Conservation (phyloP, 2,888 invertebrate genomes). For the Bedellia somnulentella region DNA sequence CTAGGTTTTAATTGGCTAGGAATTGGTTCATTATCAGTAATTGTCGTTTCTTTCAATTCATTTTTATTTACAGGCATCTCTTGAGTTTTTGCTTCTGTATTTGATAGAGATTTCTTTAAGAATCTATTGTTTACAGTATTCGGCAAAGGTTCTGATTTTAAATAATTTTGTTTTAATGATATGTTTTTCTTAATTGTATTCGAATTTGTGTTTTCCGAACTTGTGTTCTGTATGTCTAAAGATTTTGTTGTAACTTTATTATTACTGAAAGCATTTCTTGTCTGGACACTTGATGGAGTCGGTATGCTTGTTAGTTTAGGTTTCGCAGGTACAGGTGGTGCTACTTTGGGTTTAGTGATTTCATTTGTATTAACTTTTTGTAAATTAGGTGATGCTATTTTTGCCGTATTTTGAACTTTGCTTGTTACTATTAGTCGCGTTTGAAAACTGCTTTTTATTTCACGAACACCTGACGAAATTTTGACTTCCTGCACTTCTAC, state of each 20-base stretch:
- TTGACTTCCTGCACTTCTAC: slow-evolving; percentile 26
- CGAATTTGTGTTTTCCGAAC: not conserved
- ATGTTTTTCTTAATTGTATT: slow-evolving; percentile 15
- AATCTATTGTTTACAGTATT: not conserved
- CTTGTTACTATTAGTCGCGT: slow-evolving; percentile 19
- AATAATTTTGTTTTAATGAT: slow-evolving; percentile 27
- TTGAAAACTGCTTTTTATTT: slow-evolving; percentile 19
- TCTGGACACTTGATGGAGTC: slow-evolving; percentile 6
- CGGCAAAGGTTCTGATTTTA: slow-evolving; percentile 17
- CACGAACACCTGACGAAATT: slow-evolving; percentile 19
- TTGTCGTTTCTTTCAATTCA: no score
- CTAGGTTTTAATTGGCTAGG: no score
- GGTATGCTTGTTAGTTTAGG: slow-evolving; percentile 45
- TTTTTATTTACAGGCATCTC: no score
- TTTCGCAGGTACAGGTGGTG: slow-evolving; percentile 69
- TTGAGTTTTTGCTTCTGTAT: no score
- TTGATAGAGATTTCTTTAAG: not conserved
- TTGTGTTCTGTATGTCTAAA: not conserved
- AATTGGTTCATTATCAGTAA: no score
- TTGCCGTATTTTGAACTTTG: slow-evolving; percentile 17
- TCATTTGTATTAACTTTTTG: slow-evolving; percentile 14
- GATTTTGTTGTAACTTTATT: no score
- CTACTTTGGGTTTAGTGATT: slow-evolving; percentile 49
- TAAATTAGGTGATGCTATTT: slow-evolving; percentile 11
- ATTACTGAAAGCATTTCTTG: not conserved